Percentiles rank a stretch among this genome's conserved stretches.
phyloP scores from a whole-genome alignment of 2,888 invertebrate species.

The Polylopha cassiicola region DNA sequence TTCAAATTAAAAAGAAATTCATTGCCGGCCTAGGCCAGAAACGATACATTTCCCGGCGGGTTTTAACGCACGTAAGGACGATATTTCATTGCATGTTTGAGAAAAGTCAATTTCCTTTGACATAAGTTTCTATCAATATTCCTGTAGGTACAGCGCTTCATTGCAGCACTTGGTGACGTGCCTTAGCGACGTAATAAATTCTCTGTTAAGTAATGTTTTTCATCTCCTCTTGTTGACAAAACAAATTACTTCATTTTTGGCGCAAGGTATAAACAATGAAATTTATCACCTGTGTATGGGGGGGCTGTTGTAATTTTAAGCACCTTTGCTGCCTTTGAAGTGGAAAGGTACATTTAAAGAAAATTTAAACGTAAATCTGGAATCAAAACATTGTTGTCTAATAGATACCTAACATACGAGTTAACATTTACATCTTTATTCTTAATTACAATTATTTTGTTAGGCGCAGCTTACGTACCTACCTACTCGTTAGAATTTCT shows the following conservation, averaged over 20 bases:
- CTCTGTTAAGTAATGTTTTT: constrained; percentile 66
- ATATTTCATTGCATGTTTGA: no score
- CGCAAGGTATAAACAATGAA: constrained; percentile 55
- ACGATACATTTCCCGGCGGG: no score
- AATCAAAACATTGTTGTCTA: no score
- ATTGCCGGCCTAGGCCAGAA: no score
- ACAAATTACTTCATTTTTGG: constrained; percentile 73
- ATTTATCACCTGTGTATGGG: constrained; percentile 62
- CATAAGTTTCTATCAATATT: constrained; percentile 10
- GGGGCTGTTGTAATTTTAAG: constrained; percentile 39
- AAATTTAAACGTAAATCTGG: constrained; percentile 3
- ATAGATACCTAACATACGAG: no score
- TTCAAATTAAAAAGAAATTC: no score
- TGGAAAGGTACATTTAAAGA: constrained; percentile 14
- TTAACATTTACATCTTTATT: no score
- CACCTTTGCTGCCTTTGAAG: constrained; percentile 19
- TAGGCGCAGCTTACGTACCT: no score
- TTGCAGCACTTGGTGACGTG: constrained; percentile 17
- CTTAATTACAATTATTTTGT: no score
- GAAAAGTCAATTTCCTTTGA: no score
- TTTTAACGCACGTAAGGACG: no score
- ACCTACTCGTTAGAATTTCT: no score
- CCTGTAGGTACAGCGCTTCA: constrained; percentile 12
- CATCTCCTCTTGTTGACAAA: constrained; percentile 66
- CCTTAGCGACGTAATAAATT: constrained; percentile 54